Evolutionary conservation across 2,113 vertebrate species (phyloP), one percentile per base, ranked within the genome.

Genomic region (Vidua chalybeata): DNA sequence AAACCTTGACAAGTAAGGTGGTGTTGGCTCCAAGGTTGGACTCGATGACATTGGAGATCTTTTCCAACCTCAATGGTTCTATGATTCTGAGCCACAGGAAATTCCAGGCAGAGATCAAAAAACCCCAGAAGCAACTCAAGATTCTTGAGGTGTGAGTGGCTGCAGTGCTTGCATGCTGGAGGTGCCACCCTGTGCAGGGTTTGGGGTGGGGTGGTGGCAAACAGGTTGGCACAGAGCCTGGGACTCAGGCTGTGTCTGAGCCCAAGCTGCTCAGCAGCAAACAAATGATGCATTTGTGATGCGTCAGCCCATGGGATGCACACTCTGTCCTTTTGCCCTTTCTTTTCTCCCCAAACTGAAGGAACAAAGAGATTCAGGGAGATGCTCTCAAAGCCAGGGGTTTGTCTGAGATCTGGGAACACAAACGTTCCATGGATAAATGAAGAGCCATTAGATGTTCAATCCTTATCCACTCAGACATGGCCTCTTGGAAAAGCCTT

Each of bases 71-170:
- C 22, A 52, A 0, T 11, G 13, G 7, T 31, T 67, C 51, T 35
- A 4, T 27, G 46, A 28, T 11, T 37, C 7, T 37, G 19, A 61
- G 4, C 23, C 72, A 63, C 13, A 54, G 8, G 33, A 51, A 68
- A 72, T 41, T 41, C n/a, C 33, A 72, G 52, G 37, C 10, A 71
- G 37, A 74, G 66, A 46, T 9, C 0, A 52, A 59, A 48, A 41
- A 26, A 5, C 0, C 5, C 16, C n/a, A 14, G 62, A 33, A 61
- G 3, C 0, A 0, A 33, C 12, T 64, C 46, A 23, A 45, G 28
- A 30, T 37, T 3, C 19, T 5, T 13, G 16, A 54, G 24, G 23
- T 11, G 16, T 16, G 24, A 67, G 37, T 16, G 37, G 21, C 2
- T 30, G 14, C 21, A 7, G 11, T 41, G 45, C 5, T 43, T 26